Evolutionary conservation across 2,113 vertebrate genomes (phyloP).

Genomic region (Peromyscus leucopus): DNA sequence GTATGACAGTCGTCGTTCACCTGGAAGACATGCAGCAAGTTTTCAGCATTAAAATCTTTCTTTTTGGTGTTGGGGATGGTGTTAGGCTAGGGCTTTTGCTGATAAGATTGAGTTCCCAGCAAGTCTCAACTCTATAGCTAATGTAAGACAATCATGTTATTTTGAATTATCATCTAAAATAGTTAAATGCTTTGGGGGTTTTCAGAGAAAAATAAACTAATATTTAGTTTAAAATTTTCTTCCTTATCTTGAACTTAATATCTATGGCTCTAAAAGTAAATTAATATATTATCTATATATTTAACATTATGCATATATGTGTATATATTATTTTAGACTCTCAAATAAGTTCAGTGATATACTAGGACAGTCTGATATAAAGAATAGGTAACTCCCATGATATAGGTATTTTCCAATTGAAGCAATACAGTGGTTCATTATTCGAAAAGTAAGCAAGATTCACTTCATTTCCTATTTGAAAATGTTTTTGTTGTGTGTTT

Average conservation of each 20-base stretch:
- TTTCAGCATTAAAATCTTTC: neutral
- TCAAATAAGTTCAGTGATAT: slow-evolving; percentile 16
- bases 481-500: neutral
- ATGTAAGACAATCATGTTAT: neutral
- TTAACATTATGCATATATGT: neutral
- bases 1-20: slow-evolving; percentile 92
- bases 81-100: neutral
- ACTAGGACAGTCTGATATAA: neutral
- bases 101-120: rapidly evolving
- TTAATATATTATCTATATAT: neutral
- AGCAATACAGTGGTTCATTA: neutral
- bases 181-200: neutral
- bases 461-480: neutral
- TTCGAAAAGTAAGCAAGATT: neutral
- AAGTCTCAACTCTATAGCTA: neutral
- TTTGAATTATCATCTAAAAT: neutral
- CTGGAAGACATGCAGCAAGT: slow-evolving; percentile 82
- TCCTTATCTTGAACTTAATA: neutral
- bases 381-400: neutral
- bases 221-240: neutral
- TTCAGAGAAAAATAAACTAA: slow-evolving; percentile 6
- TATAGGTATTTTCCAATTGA: neutral
- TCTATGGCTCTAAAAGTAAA: slow-evolving; percentile 31
- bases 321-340: neutral
- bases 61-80: neutral